A percentile compares a stretch with the other conserved stretches of the same genome.
phyloP scores from a whole-genome alignment of 2,888 invertebrate genomes.

The Cyclophora punctaria region DNA sequence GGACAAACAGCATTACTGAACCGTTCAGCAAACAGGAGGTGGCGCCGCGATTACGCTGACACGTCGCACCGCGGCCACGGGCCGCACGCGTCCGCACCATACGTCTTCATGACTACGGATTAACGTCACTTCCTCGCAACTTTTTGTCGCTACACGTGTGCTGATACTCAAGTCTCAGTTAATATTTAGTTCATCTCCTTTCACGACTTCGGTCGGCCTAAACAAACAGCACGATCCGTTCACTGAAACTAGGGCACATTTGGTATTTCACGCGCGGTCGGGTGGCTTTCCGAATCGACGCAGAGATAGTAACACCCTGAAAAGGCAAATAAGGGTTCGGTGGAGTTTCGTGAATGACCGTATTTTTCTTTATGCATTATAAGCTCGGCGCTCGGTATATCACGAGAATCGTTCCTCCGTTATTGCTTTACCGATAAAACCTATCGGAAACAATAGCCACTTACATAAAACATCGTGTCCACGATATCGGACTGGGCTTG shows the following conservation, averaged over 20 bases:
- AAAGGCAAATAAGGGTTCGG: conserved; percentile 69
- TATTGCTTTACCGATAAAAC: conserved; percentile 54
- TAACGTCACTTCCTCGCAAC: conserved; percentile 31
- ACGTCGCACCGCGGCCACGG: too few relatives aligned
- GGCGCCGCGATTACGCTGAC: conserved; percentile 55
- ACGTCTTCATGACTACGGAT: conserved; percentile 38
- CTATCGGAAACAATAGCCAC: conserved; percentile 51
- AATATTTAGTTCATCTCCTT: conserved; percentile 63
- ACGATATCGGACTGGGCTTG: conserved; percentile 30
- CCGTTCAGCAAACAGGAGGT: conserved; percentile 57
- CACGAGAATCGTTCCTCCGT: conserved; percentile 51
- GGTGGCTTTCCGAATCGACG: conserved; percentile 64
- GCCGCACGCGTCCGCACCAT: conserved; percentile 17
- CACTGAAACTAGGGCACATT: conserved; percentile 69
- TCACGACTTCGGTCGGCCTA: conserved; percentile 53
- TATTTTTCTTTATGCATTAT: conserved; percentile 64
- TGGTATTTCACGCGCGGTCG: conserved; percentile 71
- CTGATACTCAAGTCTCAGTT: conserved; percentile 50
- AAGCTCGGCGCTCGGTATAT: conserved; percentile 51
- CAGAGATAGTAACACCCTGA: conserved; percentile 64
- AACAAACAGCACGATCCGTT: conserved; percentile 68
- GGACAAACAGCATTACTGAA: conserved; percentile 65
- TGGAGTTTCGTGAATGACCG: conserved; percentile 58
- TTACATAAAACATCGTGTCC: conserved; percentile 48
- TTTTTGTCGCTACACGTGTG: conserved; percentile 34